Conservation (phyloP, 2,888 invertebrate species). For the Leptopilina drosophilae region DNA sequence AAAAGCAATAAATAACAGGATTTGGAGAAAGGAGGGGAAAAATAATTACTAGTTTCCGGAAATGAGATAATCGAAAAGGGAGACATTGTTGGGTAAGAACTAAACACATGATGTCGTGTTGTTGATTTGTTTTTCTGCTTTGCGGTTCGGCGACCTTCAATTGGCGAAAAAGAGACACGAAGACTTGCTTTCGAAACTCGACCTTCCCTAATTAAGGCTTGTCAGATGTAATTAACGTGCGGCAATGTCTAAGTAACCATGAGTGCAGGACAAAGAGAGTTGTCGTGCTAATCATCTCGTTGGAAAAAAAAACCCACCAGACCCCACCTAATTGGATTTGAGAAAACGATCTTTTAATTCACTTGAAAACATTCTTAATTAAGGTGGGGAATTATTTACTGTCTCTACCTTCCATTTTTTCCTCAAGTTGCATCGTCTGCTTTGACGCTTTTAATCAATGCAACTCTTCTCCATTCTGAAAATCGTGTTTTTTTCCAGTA, state of each 20-base stretch:
- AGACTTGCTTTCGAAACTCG: conserved; percentile 28
- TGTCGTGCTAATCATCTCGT: conserved; percentile 25
- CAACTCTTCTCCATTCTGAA: too few species aligned
- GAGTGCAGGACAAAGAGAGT: conserved; percentile 30
- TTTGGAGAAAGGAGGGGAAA: too few species aligned
- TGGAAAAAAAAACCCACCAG: conserved; percentile 2
- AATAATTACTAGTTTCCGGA: too few species aligned
- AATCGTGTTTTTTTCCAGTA: too few species aligned
- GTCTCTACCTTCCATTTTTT: too few species aligned
- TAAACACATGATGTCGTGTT: not conserved
- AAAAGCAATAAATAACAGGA: too few species aligned
- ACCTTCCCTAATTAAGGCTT: conserved; percentile 32
- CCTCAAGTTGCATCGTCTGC: too few species aligned
- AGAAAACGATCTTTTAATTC: conserved; percentile 40
- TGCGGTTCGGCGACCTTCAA: conserved; percentile 17
- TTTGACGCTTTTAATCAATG: too few species aligned
- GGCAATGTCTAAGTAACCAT: conserved; percentile 16
- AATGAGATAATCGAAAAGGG: too few species aligned
- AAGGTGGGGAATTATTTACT: not conserved
- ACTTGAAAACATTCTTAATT: conserved; percentile 31
- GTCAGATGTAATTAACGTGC: conserved; percentile 24
- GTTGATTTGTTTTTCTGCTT: conserved; percentile 1
- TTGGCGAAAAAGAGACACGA: conserved; percentile 9
- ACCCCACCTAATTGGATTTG: conserved; percentile 21
- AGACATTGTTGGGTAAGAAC: not conserved